Conservation (phyloP, 2,797 vertebrate genomes). For the Squalus acanthias region DNA sequence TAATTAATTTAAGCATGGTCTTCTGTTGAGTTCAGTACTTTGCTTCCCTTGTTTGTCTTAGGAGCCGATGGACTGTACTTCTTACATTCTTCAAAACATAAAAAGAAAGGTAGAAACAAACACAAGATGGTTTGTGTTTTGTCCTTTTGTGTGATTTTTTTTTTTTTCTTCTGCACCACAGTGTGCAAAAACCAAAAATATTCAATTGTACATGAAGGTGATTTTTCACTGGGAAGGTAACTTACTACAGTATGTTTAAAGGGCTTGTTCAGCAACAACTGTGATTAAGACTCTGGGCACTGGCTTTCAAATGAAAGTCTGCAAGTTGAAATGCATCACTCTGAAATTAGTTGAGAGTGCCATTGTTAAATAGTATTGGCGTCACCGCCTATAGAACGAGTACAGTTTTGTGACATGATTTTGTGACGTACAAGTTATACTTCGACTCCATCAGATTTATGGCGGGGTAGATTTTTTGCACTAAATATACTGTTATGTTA, state of each 20-base stretch:
- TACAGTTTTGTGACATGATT: neutral
- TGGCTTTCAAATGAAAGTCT: neutral
- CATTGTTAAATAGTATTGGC: neutral
- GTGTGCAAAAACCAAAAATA: constrained; percentile 37
- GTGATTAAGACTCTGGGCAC: neutral
- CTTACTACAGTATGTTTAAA: constrained; percentile 20
- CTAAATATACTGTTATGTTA: neutral
- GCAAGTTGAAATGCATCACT: neutral
- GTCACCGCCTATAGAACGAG: neutral
- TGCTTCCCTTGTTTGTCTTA: constrained; percentile 55
- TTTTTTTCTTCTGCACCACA: constrained; percentile 38
- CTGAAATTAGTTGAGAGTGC: neutral
- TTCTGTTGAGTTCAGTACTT: constrained; percentile 10
- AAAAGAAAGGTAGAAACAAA: constrained; percentile 77
- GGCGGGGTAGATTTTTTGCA: neutral
- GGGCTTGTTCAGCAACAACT: constrained; percentile 19
- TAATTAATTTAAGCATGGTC: neutral
- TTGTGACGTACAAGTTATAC: neutral
- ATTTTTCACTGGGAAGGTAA: neutral
- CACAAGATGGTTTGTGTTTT: constrained; percentile 40
- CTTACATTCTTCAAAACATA: constrained; percentile 85
- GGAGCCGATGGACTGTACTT: constrained; percentile 83
- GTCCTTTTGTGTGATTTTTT: constrained; percentile 41
- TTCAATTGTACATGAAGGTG: constrained; percentile 40
- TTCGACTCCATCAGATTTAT: neutral